Conservation (phyloP, 2,113 vertebrate species). For the Thunnus maccoyii region DNA sequence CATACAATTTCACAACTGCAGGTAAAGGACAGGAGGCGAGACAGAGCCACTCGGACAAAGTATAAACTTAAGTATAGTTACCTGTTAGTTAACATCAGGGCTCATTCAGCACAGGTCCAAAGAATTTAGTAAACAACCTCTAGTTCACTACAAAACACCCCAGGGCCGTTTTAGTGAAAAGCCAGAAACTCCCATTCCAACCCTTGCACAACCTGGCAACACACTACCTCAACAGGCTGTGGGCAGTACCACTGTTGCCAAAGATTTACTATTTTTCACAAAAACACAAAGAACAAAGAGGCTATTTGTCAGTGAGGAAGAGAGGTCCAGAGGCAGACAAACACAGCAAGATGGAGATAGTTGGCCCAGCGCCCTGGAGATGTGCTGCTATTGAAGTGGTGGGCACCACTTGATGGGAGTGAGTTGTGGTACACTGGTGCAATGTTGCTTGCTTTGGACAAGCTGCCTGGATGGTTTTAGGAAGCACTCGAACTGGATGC, state of each 20-base stretch:
- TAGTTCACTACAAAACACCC: constrained; percentile 34
- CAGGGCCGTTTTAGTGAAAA: constrained; percentile 36
- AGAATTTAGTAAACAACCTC: constrained; percentile 48
- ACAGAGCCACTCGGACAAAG: not conserved
- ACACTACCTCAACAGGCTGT: constrained; percentile 37
- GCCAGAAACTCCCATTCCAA: constrained; percentile 63
- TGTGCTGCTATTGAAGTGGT: constrained; percentile 46
- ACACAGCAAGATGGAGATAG: constrained; percentile 58
- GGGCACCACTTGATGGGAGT: constrained; percentile 38
- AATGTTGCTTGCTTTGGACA: constrained; percentile 39
- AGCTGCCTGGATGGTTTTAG: constrained; percentile 5
- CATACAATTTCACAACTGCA: not conserved
- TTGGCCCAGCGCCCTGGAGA: constrained; percentile 68
- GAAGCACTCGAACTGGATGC: constrained; percentile 20
- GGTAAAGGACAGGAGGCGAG: constrained; percentile 7
- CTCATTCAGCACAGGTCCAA: constrained; percentile 14
- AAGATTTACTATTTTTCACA: constrained; percentile 73
- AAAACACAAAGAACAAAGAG: constrained; percentile 70
- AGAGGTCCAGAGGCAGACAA: constrained; percentile 47
- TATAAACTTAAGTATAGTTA: not conserved
- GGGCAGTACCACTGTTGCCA: constrained; percentile 42
- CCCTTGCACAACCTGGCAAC: constrained; percentile 72
- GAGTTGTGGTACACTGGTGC: constrained; percentile 47
- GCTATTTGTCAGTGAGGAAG: constrained; percentile 54
- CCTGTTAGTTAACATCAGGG: constrained; percentile 26